Percentiles rank a stretch among this genome's conserved stretches.
Conservation (phyloP, 2,797 vertebrate species). For the Cryptoblepharus egeriae region DNA sequence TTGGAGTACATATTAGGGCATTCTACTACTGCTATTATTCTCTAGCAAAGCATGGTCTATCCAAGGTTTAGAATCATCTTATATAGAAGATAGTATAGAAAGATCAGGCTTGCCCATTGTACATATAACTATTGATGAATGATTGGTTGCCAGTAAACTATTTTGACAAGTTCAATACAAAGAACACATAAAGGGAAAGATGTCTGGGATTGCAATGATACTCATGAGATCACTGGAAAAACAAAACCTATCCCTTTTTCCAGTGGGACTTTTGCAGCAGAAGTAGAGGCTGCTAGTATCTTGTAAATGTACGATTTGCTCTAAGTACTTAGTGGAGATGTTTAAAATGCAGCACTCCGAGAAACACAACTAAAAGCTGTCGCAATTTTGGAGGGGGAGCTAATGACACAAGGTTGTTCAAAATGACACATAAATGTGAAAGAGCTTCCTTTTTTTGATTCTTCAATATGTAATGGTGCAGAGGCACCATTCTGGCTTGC, state of each 20-base stretch:
- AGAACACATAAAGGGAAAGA: neutral
- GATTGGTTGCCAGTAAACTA: neutral
- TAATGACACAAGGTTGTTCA: constrained; percentile 25
- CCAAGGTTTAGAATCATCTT: neutral
- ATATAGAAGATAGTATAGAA: neutral
- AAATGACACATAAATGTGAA: constrained; percentile 16
- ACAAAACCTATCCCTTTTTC: neutral
- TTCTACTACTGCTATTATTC: neutral
- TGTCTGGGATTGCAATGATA: neutral
- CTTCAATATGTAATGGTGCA: constrained; percentile 8
- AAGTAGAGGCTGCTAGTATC: neutral
- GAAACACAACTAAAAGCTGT: neutral
- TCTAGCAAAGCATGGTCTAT: neutral
- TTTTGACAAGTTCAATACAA: neutral
- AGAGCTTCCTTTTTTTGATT: constrained; percentile 1
- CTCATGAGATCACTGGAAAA: too few relatives aligned
- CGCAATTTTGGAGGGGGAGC: neutral
- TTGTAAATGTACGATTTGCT: constrained; percentile 21
- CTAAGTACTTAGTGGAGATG: constrained; percentile 16
- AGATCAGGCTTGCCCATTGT: neutral
- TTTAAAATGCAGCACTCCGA: constrained; percentile 19
- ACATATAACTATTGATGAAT: neutral
- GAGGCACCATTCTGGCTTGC: neutral
- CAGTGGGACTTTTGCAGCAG: neutral
- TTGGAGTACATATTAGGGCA: too few relatives aligned